phyloP scores from a whole-genome alignment of 2,113 vertebrate genomes.

The Lanius collurio region DNA sequence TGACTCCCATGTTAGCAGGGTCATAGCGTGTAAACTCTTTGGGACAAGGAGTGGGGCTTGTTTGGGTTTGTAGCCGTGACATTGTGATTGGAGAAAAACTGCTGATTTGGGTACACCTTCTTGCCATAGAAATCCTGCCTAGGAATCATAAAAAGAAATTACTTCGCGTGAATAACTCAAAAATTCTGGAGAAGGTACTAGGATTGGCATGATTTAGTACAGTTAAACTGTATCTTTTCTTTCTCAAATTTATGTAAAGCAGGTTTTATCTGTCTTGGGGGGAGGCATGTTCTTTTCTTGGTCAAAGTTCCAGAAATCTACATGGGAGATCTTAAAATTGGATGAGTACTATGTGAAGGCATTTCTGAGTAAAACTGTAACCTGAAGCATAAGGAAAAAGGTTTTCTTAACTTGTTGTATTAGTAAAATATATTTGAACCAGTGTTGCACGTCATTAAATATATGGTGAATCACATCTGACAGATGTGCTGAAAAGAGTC shows the following conservation, averaged over 20 bases:
- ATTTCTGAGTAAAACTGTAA: constrained; percentile 22
- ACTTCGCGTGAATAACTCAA: background rate
- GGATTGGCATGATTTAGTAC: background rate
- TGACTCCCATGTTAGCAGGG: background rate
- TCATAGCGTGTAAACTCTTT: background rate
- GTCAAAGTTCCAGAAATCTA: background rate
- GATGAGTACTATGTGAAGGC: background rate
- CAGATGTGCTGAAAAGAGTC: background rate
- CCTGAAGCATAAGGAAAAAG: background rate
- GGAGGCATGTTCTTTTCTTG: background rate
- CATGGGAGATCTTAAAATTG: background rate
- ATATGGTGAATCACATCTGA: constrained; percentile 16
- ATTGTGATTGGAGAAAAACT: background rate
- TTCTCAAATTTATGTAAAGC: background rate
- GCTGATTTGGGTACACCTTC: background rate
- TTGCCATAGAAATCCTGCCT: background rate
- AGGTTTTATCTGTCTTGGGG: background rate
- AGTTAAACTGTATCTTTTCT: background rate
- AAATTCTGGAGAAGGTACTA: background rate
- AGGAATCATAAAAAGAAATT: background rate
- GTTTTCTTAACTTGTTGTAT: background rate
- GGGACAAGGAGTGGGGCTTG: background rate
- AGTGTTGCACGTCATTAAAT: background rate
- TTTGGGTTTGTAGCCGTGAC: background rate
- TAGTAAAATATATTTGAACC: constrained; percentile 9